A percentile compares a stretch with the other conserved stretches of the same genome.
Conservation (phyloP, 2,888 invertebrate species). For the Acanthopleura granulata region DNA sequence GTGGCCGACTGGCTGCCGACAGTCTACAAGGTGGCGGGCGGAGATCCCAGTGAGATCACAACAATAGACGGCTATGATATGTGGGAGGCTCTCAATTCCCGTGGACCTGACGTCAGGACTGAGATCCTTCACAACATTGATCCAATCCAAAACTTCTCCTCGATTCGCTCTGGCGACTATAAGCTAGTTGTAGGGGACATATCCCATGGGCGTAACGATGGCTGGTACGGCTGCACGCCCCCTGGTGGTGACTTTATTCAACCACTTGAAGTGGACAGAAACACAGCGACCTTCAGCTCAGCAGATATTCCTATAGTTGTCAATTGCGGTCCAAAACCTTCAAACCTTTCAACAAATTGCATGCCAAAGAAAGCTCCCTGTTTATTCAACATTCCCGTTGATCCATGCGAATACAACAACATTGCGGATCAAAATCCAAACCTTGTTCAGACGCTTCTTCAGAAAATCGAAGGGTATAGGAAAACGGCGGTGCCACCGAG, state of each 20-base stretch:
- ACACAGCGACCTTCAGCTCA: not conserved
- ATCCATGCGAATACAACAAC: constrained; percentile 89
- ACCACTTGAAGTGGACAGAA: constrained; percentile 13
- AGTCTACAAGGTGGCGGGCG: constrained; percentile 79
- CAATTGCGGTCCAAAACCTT: constrained; percentile 50
- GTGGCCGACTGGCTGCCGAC: constrained; percentile 93
- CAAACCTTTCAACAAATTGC: constrained; percentile 72
- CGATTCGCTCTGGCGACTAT: constrained; percentile 58
- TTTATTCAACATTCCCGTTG: constrained; percentile 82
- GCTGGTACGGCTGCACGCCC: constrained; percentile 58
- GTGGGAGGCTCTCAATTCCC: constrained; percentile 80
- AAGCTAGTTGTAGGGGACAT: constrained; percentile 58
- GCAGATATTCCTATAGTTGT: constrained; percentile 22
- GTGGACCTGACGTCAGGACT: constrained; percentile 75
- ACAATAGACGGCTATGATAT: constrained; percentile 80
- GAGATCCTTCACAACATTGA: constrained; percentile 72
- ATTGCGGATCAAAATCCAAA: constrained; percentile 45
- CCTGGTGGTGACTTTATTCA: constrained; percentile 19
- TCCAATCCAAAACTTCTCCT: constrained; percentile 42
- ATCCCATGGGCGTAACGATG: constrained; percentile 40
- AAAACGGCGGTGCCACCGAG: constrained; percentile 79
- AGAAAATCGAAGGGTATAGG: constrained; percentile 74
- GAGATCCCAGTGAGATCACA: constrained; percentile 40
- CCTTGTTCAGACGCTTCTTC: constrained; percentile 44
- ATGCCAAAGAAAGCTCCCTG: constrained; percentile 79